phyloP scores from a whole-genome alignment of 2,888 invertebrate species.

The Gryllus longicercus region DNA sequence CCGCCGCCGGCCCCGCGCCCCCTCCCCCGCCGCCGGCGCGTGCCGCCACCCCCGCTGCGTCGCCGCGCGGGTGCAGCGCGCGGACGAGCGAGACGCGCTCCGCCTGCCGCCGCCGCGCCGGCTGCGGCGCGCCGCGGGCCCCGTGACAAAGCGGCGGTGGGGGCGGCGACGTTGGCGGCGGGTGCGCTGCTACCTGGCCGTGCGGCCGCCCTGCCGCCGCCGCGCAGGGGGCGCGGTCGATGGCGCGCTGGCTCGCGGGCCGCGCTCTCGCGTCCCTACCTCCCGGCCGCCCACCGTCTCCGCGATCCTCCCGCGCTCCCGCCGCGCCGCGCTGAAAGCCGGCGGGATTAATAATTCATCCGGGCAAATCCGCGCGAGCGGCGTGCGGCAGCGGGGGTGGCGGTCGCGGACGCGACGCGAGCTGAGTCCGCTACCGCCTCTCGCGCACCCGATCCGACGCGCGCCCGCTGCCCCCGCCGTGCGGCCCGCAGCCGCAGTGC shows the following conservation, averaged over 20 bases:
- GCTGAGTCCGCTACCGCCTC: too few relatives aligned
- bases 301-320: background rate
- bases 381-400: background rate
- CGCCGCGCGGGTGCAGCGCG: background rate
- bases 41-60: background rate
- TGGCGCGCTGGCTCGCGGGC: background rate
- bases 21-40: background rate
- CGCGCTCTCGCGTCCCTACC: background rate
- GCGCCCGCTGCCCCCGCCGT: too few relatives aligned
- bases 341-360: constrained; percentile 1
- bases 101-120: background rate
- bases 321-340: background rate
- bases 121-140: background rate
- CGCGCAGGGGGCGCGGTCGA: background rate
- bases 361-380: constrained; percentile 1
- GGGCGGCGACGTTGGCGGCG: background rate
- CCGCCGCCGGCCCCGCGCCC: background rate
- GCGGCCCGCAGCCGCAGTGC: background rate
- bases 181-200: background rate
- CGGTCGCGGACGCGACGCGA: background rate
- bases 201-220: background rate
- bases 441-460: too few relatives aligned
- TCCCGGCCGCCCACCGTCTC: background rate
- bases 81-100: background rate
- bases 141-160: constrained; percentile 17